phyloP scores from a whole-genome alignment of 2,113 vertebrate genomes.

The Hiodon alosoides region DNA sequence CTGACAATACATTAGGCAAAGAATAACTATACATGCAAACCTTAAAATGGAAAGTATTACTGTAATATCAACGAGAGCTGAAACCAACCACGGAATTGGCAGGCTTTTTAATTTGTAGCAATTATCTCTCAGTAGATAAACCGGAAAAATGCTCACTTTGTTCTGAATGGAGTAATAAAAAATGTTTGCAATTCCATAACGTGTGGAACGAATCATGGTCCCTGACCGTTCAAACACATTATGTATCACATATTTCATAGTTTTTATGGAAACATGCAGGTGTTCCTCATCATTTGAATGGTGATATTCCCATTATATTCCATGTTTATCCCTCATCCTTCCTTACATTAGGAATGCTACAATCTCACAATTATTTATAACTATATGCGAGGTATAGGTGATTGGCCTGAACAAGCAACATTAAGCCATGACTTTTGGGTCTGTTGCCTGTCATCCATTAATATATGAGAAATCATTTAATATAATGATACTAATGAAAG shows the following conservation, averaged over 20 bases:
- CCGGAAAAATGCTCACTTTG: conserved; percentile 7
- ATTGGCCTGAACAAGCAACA: too few species aligned
- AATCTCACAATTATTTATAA: too few species aligned
- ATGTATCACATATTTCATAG: too few species aligned
- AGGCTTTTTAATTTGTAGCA: not conserved
- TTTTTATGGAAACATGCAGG: too few species aligned
- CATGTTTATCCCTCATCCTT: not conserved
- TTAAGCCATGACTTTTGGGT: too few species aligned
- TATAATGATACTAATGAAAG: too few species aligned
- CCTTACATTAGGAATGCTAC: not conserved
- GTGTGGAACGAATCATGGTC: not conserved
- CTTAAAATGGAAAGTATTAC: not conserved
- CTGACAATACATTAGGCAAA: conserved; percentile 13
- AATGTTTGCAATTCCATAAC: not conserved
- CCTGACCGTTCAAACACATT: not conserved
- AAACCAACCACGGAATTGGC: not conserved
- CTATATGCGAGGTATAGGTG: too few species aligned
- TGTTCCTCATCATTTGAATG: not conserved
- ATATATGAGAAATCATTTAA: too few species aligned
- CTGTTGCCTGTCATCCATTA: too few species aligned
- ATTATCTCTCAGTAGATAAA: not conserved
- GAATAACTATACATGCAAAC: not conserved
- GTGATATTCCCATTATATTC: not conserved
- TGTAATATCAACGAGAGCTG: conserved; percentile 4
- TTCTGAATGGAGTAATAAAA: conserved; percentile 10